These are phyloP conservation scores for Drosophila meridiana DNA, from an alignment of 2,888 invertebrate genomes.

Conservation along the genomic window DNA sequence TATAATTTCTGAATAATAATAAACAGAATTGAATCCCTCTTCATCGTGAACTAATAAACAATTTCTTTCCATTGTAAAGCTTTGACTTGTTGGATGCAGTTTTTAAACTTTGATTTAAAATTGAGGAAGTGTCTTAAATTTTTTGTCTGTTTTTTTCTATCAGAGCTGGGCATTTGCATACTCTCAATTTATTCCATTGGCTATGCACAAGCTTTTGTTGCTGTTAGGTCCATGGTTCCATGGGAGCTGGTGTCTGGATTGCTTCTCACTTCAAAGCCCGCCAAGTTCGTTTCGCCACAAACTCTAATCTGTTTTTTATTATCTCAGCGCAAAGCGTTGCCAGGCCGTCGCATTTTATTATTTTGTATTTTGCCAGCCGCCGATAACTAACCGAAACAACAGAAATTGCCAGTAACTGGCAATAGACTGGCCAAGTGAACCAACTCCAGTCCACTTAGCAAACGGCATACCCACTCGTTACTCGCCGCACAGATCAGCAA, in stretches of 20 bases:
- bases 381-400: conserved; percentile 49
- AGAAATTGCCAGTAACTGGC: conserved; percentile 32
- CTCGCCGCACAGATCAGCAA: conserved; percentile 32
- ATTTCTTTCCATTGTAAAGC: fast-evolving
- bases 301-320: conserved; percentile 54
- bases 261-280: conserved; percentile 6
- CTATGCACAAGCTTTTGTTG: background rate
- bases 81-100: background rate
- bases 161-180: background rate
- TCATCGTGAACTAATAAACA: background rate
- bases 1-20: background rate
- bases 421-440: conserved; percentile 18
- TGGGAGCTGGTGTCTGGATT: conserved; percentile 1
- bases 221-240: background rate
- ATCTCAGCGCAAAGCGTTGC: conserved; percentile 39
- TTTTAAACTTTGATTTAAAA: background rate
- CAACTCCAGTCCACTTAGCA: background rate
- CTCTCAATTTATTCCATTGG: conserved; percentile 10
- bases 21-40: background rate
- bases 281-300: conserved; percentile 14
- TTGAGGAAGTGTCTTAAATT: background rate
- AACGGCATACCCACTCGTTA: background rate
- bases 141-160: background rate
- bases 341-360: conserved; percentile 39
- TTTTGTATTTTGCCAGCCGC: conserved; percentile 32